Conservation (phyloP, 2,113 vertebrate genomes). For the Atlantisia rogersi region DNA sequence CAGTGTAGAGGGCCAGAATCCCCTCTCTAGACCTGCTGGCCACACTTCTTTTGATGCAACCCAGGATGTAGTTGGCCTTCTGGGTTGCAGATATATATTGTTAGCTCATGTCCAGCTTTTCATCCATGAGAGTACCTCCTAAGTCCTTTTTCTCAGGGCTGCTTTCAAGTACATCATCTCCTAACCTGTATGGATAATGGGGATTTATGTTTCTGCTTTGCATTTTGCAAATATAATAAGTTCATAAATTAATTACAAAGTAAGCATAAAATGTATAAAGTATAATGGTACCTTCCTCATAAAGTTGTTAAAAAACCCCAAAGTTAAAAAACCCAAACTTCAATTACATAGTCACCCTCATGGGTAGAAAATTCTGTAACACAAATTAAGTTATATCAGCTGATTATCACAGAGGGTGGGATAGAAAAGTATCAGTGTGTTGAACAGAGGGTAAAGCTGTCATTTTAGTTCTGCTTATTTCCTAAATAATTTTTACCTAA, state of each 20-base stretch:
- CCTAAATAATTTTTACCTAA: neutral
- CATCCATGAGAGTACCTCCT: too few relatives aligned
- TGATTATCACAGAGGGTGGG: neutral
- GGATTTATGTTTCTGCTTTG: neutral
- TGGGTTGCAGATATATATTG: too few relatives aligned
- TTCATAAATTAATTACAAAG: neutral
- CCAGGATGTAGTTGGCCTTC: too few relatives aligned
- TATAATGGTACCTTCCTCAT: fast-evolving
- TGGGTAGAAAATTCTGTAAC: neutral
- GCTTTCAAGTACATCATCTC: too few relatives aligned
- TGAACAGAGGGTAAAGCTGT: neutral
- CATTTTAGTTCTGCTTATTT: neutral
- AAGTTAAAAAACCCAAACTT: neutral
- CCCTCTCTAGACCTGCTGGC: too few relatives aligned
- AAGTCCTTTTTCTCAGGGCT: too few relatives aligned
- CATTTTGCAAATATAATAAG: neutral
- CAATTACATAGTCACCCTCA: neutral
- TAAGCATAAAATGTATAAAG: neutral
- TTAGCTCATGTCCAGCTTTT: too few relatives aligned
- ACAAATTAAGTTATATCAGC: neutral
- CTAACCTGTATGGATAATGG: too few relatives aligned
- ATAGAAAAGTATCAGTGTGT: neutral
- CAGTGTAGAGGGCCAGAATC: too few relatives aligned
- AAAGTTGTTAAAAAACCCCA: neutral
- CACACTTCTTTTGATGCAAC: too few relatives aligned